A percentile compares a stretch with the other conserved stretches of the same genome.
Evolutionary conservation across 2,888 invertebrate genomes (phyloP).

Genomic region (Tigriopus californicus): DNA sequence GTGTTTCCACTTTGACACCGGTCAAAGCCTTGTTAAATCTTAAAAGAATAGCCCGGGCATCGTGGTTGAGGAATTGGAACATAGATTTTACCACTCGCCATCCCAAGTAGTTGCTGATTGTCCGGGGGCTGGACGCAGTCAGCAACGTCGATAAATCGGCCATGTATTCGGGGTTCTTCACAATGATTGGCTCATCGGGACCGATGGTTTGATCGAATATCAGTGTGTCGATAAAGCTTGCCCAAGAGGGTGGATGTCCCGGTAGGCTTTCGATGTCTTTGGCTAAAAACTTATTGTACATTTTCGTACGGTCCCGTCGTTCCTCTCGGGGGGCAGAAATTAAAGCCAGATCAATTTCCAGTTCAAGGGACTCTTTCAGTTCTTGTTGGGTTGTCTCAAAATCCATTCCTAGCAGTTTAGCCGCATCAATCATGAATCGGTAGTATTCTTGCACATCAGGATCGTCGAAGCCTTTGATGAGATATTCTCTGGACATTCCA

Average conservation of each 20-base stretch:
- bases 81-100: constrained; percentile 72
- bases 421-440: constrained; percentile 48
- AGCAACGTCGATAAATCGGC: constrained; percentile 27
- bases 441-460: constrained; percentile 27
- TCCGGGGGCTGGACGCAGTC: constrained; percentile 24
- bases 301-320: constrained; percentile 64
- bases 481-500: no score
- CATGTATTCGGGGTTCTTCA: constrained; percentile 65
- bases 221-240: no score
- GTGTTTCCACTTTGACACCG: constrained; percentile 62
- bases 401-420: constrained; percentile 63
- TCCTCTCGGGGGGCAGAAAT: constrained; percentile 40
- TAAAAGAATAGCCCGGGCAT: constrained; percentile 53
- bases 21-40: constrained; percentile 59
- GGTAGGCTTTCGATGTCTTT: no score
- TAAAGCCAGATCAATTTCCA: constrained; percentile 64
- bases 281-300: constrained; percentile 50
- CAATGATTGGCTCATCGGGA: constrained; percentile 54
- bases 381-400: constrained; percentile 44
- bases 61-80: constrained; percentile 52
- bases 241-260: no score
- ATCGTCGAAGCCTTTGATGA: no score
- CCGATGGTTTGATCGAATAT: no score
- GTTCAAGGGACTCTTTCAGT: constrained; percentile 55
- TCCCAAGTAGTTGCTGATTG: constrained; percentile 73